Conservation (phyloP, 2,797 vertebrate species). For the Sardinella longiceps region DNA sequence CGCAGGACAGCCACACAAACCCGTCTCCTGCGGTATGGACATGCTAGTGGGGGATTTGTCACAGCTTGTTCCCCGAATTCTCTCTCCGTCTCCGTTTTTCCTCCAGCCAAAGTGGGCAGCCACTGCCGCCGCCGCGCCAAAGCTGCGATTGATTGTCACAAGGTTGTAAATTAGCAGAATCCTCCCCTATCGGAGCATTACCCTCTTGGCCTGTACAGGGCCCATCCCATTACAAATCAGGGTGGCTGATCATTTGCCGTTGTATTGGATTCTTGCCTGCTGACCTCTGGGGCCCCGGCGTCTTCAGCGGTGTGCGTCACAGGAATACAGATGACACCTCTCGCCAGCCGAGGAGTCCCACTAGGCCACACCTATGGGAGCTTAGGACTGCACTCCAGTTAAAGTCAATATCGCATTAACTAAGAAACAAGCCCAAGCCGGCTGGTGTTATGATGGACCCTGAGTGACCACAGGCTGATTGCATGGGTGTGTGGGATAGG, state of each 20-base stretch:
- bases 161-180: constrained; percentile 51
- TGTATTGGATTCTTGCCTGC: constrained; percentile 45
- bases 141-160: constrained; percentile 48
- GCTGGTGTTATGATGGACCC: background rate
- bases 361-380: constrained; percentile 27
- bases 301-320: constrained; percentile 28
- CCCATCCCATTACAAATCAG: constrained; percentile 54
- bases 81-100: background rate
- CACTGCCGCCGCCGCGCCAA: too few relatives aligned
- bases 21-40: background rate
- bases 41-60: background rate
- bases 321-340: constrained; percentile 52
- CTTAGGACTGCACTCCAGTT: constrained; percentile 34
- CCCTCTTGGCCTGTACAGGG: constrained; percentile 35
- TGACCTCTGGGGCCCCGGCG: constrained; percentile 37
- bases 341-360: background rate
- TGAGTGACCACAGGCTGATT: background rate
- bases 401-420: constrained; percentile 39
- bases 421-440: background rate
- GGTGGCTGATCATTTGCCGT: constrained; percentile 49
- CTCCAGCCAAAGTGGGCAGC: background rate
- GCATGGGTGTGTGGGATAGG: background rate
- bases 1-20: background rate
- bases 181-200: constrained; percentile 28
- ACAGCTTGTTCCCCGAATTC: background rate